Evolutionary conservation across 2,113 vertebrate genomes (phyloP).

Genomic region (Ciconia maguari): DNA sequence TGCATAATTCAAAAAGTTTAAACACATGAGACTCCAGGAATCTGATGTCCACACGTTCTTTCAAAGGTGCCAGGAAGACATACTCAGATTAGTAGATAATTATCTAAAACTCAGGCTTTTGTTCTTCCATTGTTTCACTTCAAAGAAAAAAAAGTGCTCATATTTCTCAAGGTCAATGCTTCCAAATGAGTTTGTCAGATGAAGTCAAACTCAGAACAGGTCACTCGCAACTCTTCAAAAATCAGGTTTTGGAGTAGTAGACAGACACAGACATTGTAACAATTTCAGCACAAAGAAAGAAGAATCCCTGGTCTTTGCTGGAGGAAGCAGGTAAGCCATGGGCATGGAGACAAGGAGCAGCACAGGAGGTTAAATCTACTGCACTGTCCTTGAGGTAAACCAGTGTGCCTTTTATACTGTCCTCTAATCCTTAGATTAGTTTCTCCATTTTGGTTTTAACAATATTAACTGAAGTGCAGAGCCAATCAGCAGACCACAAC

Average conservation of each 20-base stretch:
- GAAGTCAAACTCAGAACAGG: neutral
- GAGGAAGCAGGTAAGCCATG: neutral
- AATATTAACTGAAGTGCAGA: constrained; percentile 8
- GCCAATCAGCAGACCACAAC: neutral
- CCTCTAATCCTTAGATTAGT: constrained; percentile 2
- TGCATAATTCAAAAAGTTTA: neutral
- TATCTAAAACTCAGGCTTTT: neutral
- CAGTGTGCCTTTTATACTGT: neutral
- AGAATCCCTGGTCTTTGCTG: neutral
- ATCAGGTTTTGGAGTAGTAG: neutral
- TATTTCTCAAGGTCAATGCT: neutral
- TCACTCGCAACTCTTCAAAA: neutral
- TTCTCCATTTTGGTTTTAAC: constrained; percentile 6
- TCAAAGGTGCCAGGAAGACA: neutral
- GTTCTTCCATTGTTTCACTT: neutral
- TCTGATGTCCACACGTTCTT: neutral
- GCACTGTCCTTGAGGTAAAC: neutral
- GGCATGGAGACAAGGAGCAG: neutral
- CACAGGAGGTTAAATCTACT: neutral
- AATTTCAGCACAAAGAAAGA: neutral
- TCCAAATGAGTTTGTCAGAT: neutral
- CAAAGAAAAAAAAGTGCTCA: neutral
- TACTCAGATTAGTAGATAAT: neutral
- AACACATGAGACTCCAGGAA: neutral
- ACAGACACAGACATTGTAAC: neutral